Base-by-base conservation (phyloP, 2,888 invertebrate genomes). In the Drosophila fulvimacula region DNA sequence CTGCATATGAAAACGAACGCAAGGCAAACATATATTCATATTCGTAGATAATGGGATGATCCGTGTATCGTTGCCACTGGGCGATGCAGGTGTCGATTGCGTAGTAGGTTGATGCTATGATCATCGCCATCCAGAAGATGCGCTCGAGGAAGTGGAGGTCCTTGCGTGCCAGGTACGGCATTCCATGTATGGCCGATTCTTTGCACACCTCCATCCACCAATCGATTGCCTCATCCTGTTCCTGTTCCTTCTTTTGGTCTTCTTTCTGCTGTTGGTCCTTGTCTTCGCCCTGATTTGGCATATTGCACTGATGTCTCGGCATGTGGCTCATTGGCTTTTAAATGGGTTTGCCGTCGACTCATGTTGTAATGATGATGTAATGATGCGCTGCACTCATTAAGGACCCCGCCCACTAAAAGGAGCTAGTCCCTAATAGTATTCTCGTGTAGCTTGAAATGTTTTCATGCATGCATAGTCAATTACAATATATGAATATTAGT, bases 41-140 rank as follows among this genome's bases (percentile, higher is more conserved):
- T 9, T 93, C 93, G 73, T 93, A 93, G 4, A 94, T 93, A n/a
- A 93, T 93, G 0, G 94, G 94, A 88, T 93, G 93, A 57, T 93
- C 91, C 32, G 91, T 92, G 81, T 93, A 94, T 17, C 94, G 91
- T 17, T 80, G 84, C 90, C 93, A 92, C 51, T 92, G 92, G 19
- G 81, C 73, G 21, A 76, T 74, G 53, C 91, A 91, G 48, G 89
- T 87, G n/a, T 57, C 57, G 3, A 84, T 70, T 1, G 91, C 90
- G 30, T 80, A 89, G 49, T 84, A 90, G 0, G 86, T 77, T 1
- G 88, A 88, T 34, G 74, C 73, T 34, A 89, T 34, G 5, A 91
- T 66, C 34, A 81, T 62, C 2, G 59, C 39, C 3, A 76, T 36
- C 92, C 92, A 92, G 38, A 92, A 88, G 17, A 89, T 9, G 19